Conservation (phyloP, 2,888 invertebrate species). For the Dynastes maya region DNA sequence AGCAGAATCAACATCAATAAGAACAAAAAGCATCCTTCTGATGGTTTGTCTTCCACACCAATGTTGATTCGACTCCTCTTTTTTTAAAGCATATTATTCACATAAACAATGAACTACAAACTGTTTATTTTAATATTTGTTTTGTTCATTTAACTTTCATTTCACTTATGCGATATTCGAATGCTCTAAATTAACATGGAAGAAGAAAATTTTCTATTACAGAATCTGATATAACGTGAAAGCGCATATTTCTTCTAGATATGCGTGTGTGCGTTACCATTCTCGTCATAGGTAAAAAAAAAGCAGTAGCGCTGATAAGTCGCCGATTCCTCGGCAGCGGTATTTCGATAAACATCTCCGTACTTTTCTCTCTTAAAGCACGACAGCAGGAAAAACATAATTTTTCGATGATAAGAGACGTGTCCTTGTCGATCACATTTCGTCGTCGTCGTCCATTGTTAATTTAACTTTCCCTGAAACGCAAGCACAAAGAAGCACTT, state of each 20-base stretch:
- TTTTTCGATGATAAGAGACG: constrained; percentile 36
- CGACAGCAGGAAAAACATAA: constrained; percentile 16
- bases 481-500: constrained; percentile 25
- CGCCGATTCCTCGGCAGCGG: not conserved
- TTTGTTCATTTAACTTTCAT: not conserved
- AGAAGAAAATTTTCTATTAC: constrained; percentile 12
- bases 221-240: constrained; percentile 36
- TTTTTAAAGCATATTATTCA: not conserved
- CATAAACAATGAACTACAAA: too few species aligned
- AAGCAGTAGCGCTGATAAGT: not conserved
- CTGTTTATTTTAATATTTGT: too few species aligned
- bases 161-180: too few species aligned
- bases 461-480: constrained; percentile 41
- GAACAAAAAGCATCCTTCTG: not conserved
- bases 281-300: not conserved
- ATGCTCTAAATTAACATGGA: not conserved
- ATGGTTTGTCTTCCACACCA: not conserved
- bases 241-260: constrained; percentile 23
- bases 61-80: not conserved
- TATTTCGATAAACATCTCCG: constrained; percentile 17
- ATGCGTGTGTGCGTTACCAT: constrained; percentile 6
- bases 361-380: constrained; percentile 20
- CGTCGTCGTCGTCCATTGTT: constrained; percentile 38
- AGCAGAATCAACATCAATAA: too few species aligned
- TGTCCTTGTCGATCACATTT: constrained; percentile 24